A percentile compares a stretch with the other conserved stretches of the same genome.
Evolutionary conservation across 2,797 vertebrate species (phyloP).

Genomic region (Carcharodon carcharias): DNA sequence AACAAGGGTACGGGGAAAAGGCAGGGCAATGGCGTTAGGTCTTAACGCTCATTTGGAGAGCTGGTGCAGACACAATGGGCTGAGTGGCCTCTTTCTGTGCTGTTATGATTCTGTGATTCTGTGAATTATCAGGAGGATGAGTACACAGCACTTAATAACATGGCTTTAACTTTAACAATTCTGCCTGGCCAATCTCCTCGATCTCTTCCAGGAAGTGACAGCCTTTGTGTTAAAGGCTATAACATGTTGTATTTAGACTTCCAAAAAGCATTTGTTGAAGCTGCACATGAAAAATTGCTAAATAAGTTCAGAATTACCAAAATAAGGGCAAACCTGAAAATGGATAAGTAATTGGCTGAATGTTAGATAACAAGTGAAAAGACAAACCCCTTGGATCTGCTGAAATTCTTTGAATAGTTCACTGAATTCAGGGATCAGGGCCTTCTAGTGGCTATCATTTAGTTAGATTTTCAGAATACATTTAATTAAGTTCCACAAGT

Average conservation of each 20-base stretch:
- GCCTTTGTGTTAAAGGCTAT: neutral
- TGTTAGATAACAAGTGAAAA: neutral
- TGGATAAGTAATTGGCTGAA: neutral
- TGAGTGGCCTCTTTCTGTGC: too few relatives aligned
- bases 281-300: neutral
- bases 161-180: neutral
- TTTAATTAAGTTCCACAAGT: conserved; percentile 7
- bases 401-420: neutral
- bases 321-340: neutral
- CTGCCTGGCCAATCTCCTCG: neutral
- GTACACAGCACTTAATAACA: neutral
- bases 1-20: too few relatives aligned
- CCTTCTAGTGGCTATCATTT: neutral
- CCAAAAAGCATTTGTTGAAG: neutral
- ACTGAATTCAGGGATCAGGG: neutral
- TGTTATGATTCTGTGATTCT: too few relatives aligned
- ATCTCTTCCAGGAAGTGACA: neutral
- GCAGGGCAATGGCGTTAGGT: too few relatives aligned
- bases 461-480: neutral
- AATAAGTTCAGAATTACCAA: neutral
- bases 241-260: neutral
- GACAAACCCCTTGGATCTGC: neutral
- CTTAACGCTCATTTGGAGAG: too few relatives aligned
- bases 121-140: neutral
- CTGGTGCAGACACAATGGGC: too few relatives aligned